Evolutionary conservation across 2,113 vertebrate species (phyloP), one percentile per base, ranked within the genome.

Genomic region (Tyrannus savana): DNA sequence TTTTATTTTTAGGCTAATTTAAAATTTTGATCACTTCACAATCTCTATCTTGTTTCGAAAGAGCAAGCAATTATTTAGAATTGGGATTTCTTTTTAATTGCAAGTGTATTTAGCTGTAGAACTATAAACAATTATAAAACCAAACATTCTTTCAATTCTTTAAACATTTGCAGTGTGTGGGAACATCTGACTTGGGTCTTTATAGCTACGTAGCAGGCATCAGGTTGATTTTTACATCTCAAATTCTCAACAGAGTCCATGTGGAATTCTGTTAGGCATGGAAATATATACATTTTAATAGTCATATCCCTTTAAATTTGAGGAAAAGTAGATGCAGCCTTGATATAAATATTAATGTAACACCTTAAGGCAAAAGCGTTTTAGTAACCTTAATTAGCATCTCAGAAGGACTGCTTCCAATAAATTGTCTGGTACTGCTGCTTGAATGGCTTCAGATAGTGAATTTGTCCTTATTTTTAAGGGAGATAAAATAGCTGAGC

Each of bases 331-430:
- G 39, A 52, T 46, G n/a, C 49, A 87, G 13, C 15, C 49, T 94
- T 89, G 50, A 63, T 72, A 87, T 84, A 94, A 95, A 94, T 96
- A 87, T 91, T 94, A 82, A 89, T 76, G 47, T 68, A 68, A 72
- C 25, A 87, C 67, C 81, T 90, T 90, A 53, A 85, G 82, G 66
- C 82, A 95, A 79, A 79, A 66, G 7, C 19, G 56, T 56, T 94
- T 84, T 84, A 72, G 71, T 77, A 91, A 60, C 24, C 31, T 82
- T 89, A 87, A 90, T 64, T 94, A 87, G 9, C 28, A 82, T 79
- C 47, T 87, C 52, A 68, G 76, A 94, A 84, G 22, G 69, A 79
- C 68, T 82, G 56, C 6, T 91, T 97, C 42, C 39, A 82, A 72
- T 42, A 91, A 87, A 89, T 71, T 75, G 1, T 47, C 41, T 91